Percentiles rank a stretch among this genome's conserved stretches.
Evolutionary conservation across 2,888 invertebrate genomes (phyloP).

Genomic region (Acleris holmiana): DNA sequence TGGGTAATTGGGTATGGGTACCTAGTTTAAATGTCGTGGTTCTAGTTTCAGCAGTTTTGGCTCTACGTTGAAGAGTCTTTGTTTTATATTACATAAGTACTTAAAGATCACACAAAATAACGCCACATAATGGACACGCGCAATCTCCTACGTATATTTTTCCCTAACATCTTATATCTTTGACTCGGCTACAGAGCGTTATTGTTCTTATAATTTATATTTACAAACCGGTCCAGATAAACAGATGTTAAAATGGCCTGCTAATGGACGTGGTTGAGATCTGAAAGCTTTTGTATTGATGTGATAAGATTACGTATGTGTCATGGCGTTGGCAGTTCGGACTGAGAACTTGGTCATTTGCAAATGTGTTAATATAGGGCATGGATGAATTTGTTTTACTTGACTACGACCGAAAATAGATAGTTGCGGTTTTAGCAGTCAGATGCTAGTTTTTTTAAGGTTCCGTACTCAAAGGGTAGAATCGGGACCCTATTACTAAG

Average conservation of each 20-base stretch:
- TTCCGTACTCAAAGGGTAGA: no score
- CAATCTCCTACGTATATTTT: conserved; percentile 41
- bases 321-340: conserved; percentile 4
- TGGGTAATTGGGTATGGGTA: no score
- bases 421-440: no score
- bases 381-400: no score
- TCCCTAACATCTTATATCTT: conserved; percentile 54
- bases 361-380: no score
- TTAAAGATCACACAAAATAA: neutral
- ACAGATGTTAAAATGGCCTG: conserved; percentile 32
- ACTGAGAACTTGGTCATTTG: no score
- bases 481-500: no score
- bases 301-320: conserved; percentile 27
- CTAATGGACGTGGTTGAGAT: conserved; percentile 35
- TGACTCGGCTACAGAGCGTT: conserved; percentile 60
- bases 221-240: conserved; percentile 35
- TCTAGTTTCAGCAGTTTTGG: no score
- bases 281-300: conserved; percentile 36
- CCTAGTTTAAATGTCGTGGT: no score
- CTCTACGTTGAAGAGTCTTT: no score
- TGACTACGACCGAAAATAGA: no score
- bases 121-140: conserved; percentile 7
- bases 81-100: neutral
- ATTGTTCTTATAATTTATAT: conserved; percentile 63
- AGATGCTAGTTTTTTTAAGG: no score